Base-by-base conservation (phyloP, 2,797 vertebrate genomes). In the Aselliscus stoliczkanus region DNA sequence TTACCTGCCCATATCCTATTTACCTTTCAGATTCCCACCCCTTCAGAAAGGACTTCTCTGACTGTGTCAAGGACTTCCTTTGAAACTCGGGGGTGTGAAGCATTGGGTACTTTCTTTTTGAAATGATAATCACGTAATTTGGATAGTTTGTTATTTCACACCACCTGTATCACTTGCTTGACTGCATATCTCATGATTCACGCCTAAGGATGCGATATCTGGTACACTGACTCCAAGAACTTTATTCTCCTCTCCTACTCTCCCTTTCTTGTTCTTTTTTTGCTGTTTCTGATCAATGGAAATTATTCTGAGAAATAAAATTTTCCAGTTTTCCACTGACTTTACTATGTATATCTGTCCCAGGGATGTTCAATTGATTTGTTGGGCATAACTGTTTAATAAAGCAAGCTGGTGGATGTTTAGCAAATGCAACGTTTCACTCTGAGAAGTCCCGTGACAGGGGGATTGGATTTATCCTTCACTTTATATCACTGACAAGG, bases 391-490 rank as follows among this genome's bases (percentile, higher is more conserved):
- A 65, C 65, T 56, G 14, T 70, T 94, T 88, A 90, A 77, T 91
- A 80, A 95, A 95, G 54, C n/a, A 80, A 67, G 86, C 34, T 77
- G 62, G 3, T 73, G 72, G n/a, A 29, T 96, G 17, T 82, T 91
- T 58, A 85, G 79, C 62, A 82, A 76, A 84, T 77, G 37, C 88
- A 90, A 54, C 72, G 17, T 75, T 62, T 58, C 20, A 15, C 65
- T 50, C 47, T 67, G 81, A 86, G 64, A 88, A 88, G 69, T 58
- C 88, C 54, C 73, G 18, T 14, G 29, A 47, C 11, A 27, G 34
- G 64, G 56, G 92, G 54, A 90, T 52, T 72, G 37, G 25, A 54
- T 90, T 84, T 92, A 90, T 88, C 73, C 77, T 90, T 82, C 47
- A 69, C 80, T 93, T 69, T 44, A 31, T 39, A 54, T 76, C 82